Conservation (phyloP, 2,888 invertebrate species). For the Megastigmus dorsalis region DNA sequence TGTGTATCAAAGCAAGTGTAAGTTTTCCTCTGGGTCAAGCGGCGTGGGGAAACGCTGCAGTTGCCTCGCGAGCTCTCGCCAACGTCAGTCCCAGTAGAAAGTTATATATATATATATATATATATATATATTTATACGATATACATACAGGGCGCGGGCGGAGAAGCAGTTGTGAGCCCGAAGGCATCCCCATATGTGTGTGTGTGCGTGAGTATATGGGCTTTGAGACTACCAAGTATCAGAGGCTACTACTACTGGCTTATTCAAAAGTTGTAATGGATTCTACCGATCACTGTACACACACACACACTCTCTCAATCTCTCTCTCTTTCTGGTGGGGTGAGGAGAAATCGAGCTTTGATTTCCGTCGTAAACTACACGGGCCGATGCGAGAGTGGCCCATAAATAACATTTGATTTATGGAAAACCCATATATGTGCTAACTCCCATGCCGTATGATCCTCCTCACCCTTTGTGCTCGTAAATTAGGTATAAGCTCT, state of each 20-base stretch:
- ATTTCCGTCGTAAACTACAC: not conserved
- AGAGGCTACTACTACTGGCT: not conserved
- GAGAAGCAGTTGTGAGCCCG: no score
- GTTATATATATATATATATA: not conserved
- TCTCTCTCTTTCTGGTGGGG: not conserved
- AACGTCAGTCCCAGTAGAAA: no score
- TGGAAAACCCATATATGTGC: no score
- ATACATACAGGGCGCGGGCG: no score
- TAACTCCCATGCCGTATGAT: no score
- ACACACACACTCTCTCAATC: not conserved
- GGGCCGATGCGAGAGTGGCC: no score
- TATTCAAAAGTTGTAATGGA: slow-evolving; percentile 36
- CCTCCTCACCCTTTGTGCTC: no score
- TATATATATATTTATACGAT: no score
- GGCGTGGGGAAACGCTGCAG: not conserved
- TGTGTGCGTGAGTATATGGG: not conserved
- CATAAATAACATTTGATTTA: no score
- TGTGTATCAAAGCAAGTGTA: not conserved
- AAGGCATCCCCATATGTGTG: not conserved
- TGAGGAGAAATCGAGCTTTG: not conserved
- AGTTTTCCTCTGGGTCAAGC: not conserved
- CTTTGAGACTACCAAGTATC: not conserved
- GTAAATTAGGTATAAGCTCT: no score
- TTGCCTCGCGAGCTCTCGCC: no score
- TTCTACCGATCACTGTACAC: no score